Evolutionary conservation across 2,888 invertebrate genomes (phyloP).

Genomic region (Orthosia gracilis): DNA sequence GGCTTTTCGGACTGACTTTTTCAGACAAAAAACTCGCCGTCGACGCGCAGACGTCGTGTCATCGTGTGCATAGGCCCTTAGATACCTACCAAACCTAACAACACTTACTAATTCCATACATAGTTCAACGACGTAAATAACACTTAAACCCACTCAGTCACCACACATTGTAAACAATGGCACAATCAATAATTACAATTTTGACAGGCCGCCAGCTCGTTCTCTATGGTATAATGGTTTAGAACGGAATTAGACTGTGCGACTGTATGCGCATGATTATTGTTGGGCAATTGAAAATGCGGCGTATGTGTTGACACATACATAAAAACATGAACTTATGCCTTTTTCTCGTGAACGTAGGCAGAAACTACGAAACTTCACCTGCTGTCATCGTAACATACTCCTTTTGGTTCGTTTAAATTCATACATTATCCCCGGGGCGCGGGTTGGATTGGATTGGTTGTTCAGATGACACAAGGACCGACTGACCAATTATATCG

Average conservation of each 20-base stretch:
- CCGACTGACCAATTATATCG: too few relatives aligned
- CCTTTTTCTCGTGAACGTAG: too few relatives aligned
- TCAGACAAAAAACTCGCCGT: not conserved
- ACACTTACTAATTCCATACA: not conserved
- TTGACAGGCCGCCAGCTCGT: slow-evolving; percentile 65
- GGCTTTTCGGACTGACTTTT: too few relatives aligned
- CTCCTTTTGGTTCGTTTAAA: too few relatives aligned
- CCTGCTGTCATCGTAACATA: too few relatives aligned
- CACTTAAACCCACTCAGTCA: slow-evolving; percentile 15
- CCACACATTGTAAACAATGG: slow-evolving; percentile 31
- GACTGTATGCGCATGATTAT: slow-evolving; percentile 6
- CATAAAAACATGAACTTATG: too few relatives aligned
- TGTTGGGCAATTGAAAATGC: slow-evolving; percentile 26
- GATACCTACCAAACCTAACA: not conserved
- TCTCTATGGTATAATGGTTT: slow-evolving; percentile 21
- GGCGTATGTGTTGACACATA: not conserved
- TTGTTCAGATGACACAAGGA: too few relatives aligned
- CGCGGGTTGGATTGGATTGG: too few relatives aligned
- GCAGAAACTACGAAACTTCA: too few relatives aligned
- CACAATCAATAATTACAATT: slow-evolving; percentile 47
- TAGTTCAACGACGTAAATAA: not conserved
- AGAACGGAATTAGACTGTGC: slow-evolving; percentile 47
- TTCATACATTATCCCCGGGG: too few relatives aligned
- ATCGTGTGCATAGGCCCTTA: not conserved
- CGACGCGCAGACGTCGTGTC: too few relatives aligned